phyloP scores from a whole-genome alignment of 2,113 vertebrate genomes.

The Sminthopsis crassicaudata region DNA sequence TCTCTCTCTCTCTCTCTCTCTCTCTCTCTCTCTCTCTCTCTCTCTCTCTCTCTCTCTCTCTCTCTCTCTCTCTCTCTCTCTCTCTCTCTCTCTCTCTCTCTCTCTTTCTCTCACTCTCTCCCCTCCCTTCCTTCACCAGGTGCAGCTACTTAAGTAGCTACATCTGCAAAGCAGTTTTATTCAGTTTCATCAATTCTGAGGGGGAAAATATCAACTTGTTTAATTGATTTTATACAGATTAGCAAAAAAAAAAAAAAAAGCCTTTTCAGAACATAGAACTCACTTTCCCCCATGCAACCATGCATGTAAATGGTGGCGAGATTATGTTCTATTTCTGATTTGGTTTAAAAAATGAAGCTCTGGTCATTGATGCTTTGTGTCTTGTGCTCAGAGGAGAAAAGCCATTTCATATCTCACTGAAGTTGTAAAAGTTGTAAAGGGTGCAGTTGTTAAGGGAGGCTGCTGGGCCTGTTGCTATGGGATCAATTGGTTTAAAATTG shows the following conservation, averaged over 20 bases:
- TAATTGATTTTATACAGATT: background rate
- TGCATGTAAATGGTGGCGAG: background rate
- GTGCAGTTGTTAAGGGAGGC: slow-evolving; percentile 63
- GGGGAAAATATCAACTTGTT: background rate
- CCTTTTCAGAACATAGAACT: background rate
- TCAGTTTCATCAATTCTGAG: background rate
- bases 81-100: too few species aligned
- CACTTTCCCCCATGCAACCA: background rate
- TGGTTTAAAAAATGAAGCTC: slow-evolving; percentile 4
- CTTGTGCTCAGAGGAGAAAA: slow-evolving; percentile 33
- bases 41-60: too few species aligned
- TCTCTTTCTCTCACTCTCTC: background rate
- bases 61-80: too few species aligned
- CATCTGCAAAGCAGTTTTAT: background rate
- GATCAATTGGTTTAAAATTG: slow-evolving; percentile 67
- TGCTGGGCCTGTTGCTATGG: slow-evolving; percentile 54
- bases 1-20: too few species aligned
- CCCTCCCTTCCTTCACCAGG: background rate
- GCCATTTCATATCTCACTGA: slow-evolving; percentile 53
- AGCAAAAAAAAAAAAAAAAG: background rate
- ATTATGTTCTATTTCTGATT: background rate
- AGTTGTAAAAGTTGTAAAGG: slow-evolving; percentile 45
- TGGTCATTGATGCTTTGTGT: background rate
- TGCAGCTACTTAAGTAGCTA: background rate
- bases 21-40: too few species aligned